phyloP scores from a whole-genome alignment of 2,113 vertebrate species.

The Labeo catla region DNA sequence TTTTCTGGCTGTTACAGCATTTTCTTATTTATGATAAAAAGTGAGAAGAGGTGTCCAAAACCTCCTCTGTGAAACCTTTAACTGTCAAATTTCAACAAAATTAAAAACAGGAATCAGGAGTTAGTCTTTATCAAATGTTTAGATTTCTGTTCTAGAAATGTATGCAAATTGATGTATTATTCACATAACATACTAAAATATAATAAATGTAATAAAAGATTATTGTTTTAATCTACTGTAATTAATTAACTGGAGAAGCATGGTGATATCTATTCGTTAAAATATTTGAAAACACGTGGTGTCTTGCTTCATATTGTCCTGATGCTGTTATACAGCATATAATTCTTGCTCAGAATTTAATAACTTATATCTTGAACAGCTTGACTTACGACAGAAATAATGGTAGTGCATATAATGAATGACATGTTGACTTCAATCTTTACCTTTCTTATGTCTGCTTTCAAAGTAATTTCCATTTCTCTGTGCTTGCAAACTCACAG shows the following conservation, averaged over 20 bases:
- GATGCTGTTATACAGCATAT: no score
- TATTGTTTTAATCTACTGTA: neutral
- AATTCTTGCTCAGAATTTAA: neutral
- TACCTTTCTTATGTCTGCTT: constrained; percentile 11
- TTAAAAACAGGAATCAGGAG: neutral
- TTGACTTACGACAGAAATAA: neutral
- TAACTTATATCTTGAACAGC: neutral
- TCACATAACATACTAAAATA: neutral
- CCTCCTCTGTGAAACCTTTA: neutral
- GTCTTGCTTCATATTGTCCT: no score
- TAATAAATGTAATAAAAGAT: neutral
- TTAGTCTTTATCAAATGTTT: neutral
- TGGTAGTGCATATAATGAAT: neutral
- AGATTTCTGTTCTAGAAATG: neutral
- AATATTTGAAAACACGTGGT: no score
- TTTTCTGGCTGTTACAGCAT: neutral
- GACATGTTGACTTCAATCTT: neutral
- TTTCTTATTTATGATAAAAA: neutral
- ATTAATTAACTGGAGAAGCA: neutral
- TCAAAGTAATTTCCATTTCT: neutral
- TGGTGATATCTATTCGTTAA: no score
- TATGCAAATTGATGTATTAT: neutral
- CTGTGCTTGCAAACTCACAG: neutral
- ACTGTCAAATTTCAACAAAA: neutral
- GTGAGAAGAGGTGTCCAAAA: neutral